Conservation (phyloP, 1,140 invertebrate genomes). For the Fopius arisanus region DNA sequence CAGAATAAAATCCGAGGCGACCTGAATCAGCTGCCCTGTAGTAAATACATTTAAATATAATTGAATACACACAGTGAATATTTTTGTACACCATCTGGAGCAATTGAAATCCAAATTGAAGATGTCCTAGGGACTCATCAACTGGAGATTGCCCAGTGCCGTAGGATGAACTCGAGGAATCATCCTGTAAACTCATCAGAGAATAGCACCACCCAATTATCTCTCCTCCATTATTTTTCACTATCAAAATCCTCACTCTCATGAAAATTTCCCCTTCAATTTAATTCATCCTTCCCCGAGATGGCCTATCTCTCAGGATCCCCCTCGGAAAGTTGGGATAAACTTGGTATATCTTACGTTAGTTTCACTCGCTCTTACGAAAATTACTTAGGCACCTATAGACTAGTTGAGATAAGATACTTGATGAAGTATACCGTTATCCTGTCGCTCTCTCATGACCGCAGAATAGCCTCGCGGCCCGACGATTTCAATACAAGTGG, state of each 20-base stretch:
- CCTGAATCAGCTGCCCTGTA: constrained; percentile 5
- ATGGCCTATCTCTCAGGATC: background rate
- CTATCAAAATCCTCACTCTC: background rate
- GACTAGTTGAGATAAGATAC: constrained; percentile 1
- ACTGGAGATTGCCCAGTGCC: background rate
- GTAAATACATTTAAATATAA: background rate
- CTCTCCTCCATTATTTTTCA: background rate
- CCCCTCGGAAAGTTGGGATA: background rate
- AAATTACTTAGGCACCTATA: background rate
- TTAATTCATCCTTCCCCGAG: background rate
- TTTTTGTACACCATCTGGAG: too few relatives aligned
- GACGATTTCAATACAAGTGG: background rate
- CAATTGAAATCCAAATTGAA: background rate
- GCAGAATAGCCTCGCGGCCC: background rate
- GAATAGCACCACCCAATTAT: background rate
- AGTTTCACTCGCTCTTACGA: background rate
- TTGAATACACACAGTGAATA: too few relatives aligned
- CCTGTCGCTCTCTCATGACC: background rate
- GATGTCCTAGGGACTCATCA: background rate
- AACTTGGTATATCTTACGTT: background rate
- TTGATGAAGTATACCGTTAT: background rate
- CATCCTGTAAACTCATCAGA: background rate
- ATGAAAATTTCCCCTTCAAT: background rate
- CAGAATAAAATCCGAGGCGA: background rate
- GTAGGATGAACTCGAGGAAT: background rate